phyloP scores from a whole-genome alignment of 1,140 invertebrate species.

The Megalopta genalis region DNA sequence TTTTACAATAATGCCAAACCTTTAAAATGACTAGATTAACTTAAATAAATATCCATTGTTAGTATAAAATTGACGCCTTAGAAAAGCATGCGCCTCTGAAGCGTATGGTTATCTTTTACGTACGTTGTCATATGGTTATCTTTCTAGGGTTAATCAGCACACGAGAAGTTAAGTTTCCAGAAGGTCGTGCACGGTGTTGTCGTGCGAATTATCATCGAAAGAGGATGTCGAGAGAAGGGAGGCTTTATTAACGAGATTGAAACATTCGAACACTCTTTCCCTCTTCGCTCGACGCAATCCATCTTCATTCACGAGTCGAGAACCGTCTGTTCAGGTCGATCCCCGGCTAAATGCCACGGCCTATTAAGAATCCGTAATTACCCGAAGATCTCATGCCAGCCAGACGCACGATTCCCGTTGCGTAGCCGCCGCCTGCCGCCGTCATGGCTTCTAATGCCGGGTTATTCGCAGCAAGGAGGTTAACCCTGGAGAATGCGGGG shows the following conservation, averaged over 20 bases:
- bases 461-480: constrained; percentile 53
- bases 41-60: too few relatives aligned
- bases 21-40: too few relatives aligned
- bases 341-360: neutral
- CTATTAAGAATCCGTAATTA: constrained; percentile 59
- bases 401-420: constrained; percentile 47
- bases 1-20: too few relatives aligned
- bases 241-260: neutral
- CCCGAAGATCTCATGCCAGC: constrained; percentile 29
- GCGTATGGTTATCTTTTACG: too few relatives aligned
- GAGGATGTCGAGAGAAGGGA: too few relatives aligned
- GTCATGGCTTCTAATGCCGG: constrained; percentile 37
- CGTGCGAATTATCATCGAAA: too few relatives aligned
- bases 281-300: neutral
- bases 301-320: constrained; percentile 2
- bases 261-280: neutral
- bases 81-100: too few relatives aligned
- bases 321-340: neutral
- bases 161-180: too few relatives aligned
- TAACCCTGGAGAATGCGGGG: constrained; percentile 50
- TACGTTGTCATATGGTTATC: too few relatives aligned
- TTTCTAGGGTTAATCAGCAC: too few relatives aligned
- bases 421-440: constrained; percentile 42
- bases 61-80: too few relatives aligned
- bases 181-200: too few relatives aligned